These are phyloP conservation scores for Caenorhabditis brenneri DNA, from an alignment of 1,140 invertebrate species.

Conservation along the genomic window DNA sequence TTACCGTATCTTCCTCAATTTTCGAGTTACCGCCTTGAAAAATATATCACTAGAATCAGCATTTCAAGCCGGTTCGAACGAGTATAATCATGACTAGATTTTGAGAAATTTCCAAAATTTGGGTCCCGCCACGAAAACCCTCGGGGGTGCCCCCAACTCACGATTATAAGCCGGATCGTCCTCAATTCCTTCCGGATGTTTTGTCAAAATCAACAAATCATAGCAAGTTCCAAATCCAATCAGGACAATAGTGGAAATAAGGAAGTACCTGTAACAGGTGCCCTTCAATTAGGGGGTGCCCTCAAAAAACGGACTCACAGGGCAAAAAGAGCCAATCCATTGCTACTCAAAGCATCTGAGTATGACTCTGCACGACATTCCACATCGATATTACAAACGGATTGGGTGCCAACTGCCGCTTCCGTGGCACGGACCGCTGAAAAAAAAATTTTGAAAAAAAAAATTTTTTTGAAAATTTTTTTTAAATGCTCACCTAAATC, in stretches of 20 bases:
- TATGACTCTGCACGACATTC: conserved; percentile 66
- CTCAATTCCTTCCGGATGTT: background rate
- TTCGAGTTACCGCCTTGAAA: too few species aligned
- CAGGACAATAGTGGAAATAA: conserved; percentile 62
- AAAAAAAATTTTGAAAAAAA: conserved; percentile 19
- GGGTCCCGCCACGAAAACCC: too few species aligned
- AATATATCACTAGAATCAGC: too few species aligned
- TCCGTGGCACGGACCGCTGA: conserved; percentile 65
- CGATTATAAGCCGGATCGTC: background rate
- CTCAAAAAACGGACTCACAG: conserved; percentile 58
- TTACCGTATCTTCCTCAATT: too few species aligned
- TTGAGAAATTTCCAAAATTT: too few species aligned
- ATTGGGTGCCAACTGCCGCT: conserved; percentile 54
- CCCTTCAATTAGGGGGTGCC: background rate
- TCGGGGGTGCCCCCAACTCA: too few species aligned
- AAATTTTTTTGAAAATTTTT: conserved; percentile 7
- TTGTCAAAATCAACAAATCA: conserved; percentile 60
- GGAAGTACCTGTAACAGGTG: conserved; percentile 62
- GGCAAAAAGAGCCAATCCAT: conserved; percentile 62
- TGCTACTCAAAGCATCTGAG: conserved; percentile 63
- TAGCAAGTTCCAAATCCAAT: conserved; percentile 68
- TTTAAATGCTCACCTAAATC: conserved; percentile 59
- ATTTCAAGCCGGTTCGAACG: too few species aligned
- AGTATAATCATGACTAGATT: too few species aligned
- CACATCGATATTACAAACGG: conserved; percentile 69